phyloP scores from a whole-genome alignment of 2,888 invertebrate genomes.

The Meteorus cinctellus region DNA sequence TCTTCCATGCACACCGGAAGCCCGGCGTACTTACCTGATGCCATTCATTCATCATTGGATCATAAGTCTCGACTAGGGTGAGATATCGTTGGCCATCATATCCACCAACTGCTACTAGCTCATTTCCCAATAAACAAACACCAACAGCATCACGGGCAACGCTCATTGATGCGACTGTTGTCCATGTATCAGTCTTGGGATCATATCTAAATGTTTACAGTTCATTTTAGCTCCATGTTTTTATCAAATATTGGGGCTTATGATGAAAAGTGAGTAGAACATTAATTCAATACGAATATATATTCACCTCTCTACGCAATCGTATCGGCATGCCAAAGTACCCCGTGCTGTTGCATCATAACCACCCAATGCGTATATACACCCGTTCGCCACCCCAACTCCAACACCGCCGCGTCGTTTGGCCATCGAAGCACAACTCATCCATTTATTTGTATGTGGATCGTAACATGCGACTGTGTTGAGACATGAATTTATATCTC shows the following conservation, averaged over 20 bases:
- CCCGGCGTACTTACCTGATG: conserved; percentile 72
- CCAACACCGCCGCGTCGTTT: conserved; percentile 91
- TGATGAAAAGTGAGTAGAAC: no score
- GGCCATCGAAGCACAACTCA: conserved; percentile 89
- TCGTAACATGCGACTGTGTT: conserved; percentile 89
- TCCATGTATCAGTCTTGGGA: conserved; percentile 88
- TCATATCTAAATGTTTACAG: conserved; percentile 74
- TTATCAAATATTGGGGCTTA: no score
- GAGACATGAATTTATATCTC: conserved; percentile 93
- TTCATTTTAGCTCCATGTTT: no score
- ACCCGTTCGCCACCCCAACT: conserved; percentile 90
- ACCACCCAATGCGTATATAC: conserved; percentile 93
- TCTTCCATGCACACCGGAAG: not conserved
- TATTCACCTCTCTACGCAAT: conserved; percentile 91
- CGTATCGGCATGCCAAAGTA: conserved; percentile 86
- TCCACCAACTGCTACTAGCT: conserved; percentile 89
- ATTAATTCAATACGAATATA: conserved; percentile 67
- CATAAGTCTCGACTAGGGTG: conserved; percentile 91
- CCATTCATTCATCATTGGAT: conserved; percentile 88
- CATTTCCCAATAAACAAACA: conserved; percentile 88
- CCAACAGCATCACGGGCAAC: conserved; percentile 92
- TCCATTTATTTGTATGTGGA: conserved; percentile 87
- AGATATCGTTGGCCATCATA: conserved; percentile 93
- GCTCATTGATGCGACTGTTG: conserved; percentile 87
- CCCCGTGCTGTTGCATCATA: conserved; percentile 94